A percentile compares a stretch with the other conserved stretches of the same genome.
These are phyloP conservation scores for Elymnias hypermnestra DNA, from an alignment of 1,140 invertebrate genomes.

Conservation along the genomic window DNA sequence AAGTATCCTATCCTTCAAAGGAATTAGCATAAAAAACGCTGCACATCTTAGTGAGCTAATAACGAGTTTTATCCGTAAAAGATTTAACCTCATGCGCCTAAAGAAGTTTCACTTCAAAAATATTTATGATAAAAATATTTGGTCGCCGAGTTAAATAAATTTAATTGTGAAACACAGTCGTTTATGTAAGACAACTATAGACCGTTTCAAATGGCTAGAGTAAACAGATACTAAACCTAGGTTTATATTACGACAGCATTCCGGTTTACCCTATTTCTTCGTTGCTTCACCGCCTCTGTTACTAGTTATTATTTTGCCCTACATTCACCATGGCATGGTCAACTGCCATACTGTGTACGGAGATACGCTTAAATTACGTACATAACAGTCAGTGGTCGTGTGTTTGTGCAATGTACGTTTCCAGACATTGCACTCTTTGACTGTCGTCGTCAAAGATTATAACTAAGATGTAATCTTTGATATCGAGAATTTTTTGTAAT, in stretches of 20 bases:
- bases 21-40: no score
- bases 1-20: no score
- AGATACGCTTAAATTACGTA: background rate
- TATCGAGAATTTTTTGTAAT: no score
- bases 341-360: background rate
- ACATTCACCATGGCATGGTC: slow-evolving; percentile 3
- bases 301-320: slow-evolving; percentile 1
- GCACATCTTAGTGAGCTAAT: no score
- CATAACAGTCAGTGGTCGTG: background rate
- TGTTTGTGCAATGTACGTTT: background rate
- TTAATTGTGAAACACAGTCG: no score
- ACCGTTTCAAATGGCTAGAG: background rate
- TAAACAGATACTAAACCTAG: slow-evolving; percentile 2
- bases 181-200: no score
- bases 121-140: no score
- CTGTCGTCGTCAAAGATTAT: background rate
- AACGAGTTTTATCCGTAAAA: no score
- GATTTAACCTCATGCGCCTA: no score
- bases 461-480: no score
- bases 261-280: background rate
- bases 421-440: background rate
- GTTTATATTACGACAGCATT: slow-evolving; percentile 3
- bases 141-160: no score
- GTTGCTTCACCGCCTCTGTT: background rate
- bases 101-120: no score